These are phyloP conservation scores for Thereuonema tuberculata DNA, from an alignment of 1,140 invertebrate genomes.

Conservation along the genomic window DNA sequence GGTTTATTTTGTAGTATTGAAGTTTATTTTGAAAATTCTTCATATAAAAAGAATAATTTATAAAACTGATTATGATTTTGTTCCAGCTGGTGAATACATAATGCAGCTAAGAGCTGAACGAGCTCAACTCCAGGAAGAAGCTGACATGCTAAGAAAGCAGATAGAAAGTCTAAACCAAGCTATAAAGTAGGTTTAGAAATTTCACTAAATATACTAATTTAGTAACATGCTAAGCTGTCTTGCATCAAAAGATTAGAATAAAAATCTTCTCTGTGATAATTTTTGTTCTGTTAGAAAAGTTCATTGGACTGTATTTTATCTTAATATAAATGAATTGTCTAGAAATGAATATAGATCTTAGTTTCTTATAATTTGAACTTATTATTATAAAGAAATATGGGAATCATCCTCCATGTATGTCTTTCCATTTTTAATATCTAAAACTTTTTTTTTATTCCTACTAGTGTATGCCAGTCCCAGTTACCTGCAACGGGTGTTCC, in stretches of 20 bases:
- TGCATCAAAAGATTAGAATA: not conserved
- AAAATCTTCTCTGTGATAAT: too few species aligned
- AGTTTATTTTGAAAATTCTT: not conserved
- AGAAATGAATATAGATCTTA: too few species aligned
- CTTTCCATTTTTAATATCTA: too few species aligned
- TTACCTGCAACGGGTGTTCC: slow-evolving; percentile 90
- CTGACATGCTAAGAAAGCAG: slow-evolving; percentile 67
- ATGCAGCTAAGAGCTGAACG: slow-evolving; percentile 73
- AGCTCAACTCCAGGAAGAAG: slow-evolving; percentile 74
- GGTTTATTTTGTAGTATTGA: not conserved
- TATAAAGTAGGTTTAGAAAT: slow-evolving; percentile 50
- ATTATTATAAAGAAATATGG: too few species aligned
- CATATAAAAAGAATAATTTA: not conserved
- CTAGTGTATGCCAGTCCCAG: slow-evolving; percentile 62
- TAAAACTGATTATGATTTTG: too few species aligned
- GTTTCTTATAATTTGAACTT: too few species aligned
- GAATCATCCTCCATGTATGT: too few species aligned
- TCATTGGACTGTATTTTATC: too few species aligned
- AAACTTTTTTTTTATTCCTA: slow-evolving; percentile 33
- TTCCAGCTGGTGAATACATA: slow-evolving; percentile 70
- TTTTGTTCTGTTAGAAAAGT: not conserved
- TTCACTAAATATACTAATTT: slow-evolving; percentile 12
- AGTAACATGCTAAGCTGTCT: not conserved
- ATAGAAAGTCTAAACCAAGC: slow-evolving; percentile 80
- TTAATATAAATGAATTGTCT: too few species aligned